A percentile compares a stretch with the other conserved stretches of the same genome.
These are phyloP conservation scores for Callyntrura guangdongensis DNA, from an alignment of 2,888 invertebrate genomes.

Conservation along the genomic window DNA sequence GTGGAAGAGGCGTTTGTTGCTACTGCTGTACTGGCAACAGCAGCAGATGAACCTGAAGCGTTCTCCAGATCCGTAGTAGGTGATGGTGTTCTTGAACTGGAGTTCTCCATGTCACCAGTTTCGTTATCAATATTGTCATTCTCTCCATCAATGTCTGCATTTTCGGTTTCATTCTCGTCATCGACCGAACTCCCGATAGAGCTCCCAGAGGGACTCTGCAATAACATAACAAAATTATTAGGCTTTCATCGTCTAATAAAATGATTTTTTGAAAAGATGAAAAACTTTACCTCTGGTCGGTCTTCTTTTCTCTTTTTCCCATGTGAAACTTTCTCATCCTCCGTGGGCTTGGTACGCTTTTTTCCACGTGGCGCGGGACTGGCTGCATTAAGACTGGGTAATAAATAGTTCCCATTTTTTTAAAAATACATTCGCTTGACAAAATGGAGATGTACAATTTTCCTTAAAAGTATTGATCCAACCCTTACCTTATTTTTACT, in stretches of 20 bases:
- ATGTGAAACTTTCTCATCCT: conserved; percentile 88
- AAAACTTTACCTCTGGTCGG: conserved; percentile 87
- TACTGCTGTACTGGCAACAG: conserved; percentile 32
- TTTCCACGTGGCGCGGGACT: conserved; percentile 84
- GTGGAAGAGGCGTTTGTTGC: conserved; percentile 37
- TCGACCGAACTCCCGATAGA: conserved; percentile 94
- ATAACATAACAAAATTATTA: no score
- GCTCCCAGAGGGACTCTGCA: conserved; percentile 92
- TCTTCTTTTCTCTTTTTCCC: conserved; percentile 88
- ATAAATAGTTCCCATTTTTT: no score
- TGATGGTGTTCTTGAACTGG: conserved; percentile 84
- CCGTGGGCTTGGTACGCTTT: conserved; percentile 85
- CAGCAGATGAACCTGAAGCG: conserved; percentile 72
- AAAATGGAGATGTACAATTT: no score
- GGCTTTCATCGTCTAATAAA: no score
- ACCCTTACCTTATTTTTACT: conserved; percentile 85
- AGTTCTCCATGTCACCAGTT: conserved; percentile 82
- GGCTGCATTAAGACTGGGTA: conserved; percentile 84
- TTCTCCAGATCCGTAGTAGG: conserved; percentile 82
- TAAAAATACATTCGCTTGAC: no score
- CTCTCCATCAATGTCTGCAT: conserved; percentile 79
- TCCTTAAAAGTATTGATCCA: no score
- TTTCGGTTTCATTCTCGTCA: conserved; percentile 87
- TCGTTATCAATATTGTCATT: conserved; percentile 84
- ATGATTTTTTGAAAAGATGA: background rate